Evolutionary conservation across 2,888 invertebrate species (phyloP), one percentile per base, ranked within the genome.

Genomic region (Tenodera sinensis): DNA sequence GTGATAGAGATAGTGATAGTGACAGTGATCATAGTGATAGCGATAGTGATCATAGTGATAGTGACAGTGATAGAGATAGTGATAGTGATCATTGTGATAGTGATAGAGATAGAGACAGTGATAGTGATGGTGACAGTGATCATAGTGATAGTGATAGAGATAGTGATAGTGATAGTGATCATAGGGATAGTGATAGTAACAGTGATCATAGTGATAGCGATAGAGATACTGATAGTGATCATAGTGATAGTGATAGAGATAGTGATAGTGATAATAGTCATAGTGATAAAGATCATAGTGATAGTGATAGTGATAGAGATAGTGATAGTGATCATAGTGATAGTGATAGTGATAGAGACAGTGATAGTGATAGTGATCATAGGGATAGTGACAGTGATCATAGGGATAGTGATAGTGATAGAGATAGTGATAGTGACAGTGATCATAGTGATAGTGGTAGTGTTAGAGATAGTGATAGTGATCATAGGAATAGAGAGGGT

Each of bases 381-480:
- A 88, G 88, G 87, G 86, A 9, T 34, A 88, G 84, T 87, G 86
- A 85, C 25, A 30, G 84, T 84, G 12, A 85, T 71, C 87, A 85
- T 84, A 88, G 88, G 3, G 86, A 28, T 88, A 88, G 88, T 34
- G 28, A 85, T 88, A 88, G 84, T 84, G 86, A 28, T 47, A 88
- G 88, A 34, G 15, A 28, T 47, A 88, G 88, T 30, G 86, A 85
- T 84, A 88, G 88, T 71, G 86, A 28, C 86, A 88, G 88, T 9
- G 12, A 85, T 88, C 87, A 28, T 84, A 88, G 84, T 47, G 86
- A 85, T 28, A 30, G 88, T 84, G 86, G 84, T 71, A 88, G n/a
- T n/a, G n/a, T n/a, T n/a, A n/a, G n/a, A n/a, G n/a, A n/a, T n/a
- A n/a, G n/a, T n/a, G n/a, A n/a, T n/a, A 85, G n/a, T 84, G 86